Percentiles rank a stretch among this genome's conserved stretches.
Evolutionary conservation across 2,888 invertebrate genomes (phyloP).

Genomic region (Calliphora vomitoria): DNA sequence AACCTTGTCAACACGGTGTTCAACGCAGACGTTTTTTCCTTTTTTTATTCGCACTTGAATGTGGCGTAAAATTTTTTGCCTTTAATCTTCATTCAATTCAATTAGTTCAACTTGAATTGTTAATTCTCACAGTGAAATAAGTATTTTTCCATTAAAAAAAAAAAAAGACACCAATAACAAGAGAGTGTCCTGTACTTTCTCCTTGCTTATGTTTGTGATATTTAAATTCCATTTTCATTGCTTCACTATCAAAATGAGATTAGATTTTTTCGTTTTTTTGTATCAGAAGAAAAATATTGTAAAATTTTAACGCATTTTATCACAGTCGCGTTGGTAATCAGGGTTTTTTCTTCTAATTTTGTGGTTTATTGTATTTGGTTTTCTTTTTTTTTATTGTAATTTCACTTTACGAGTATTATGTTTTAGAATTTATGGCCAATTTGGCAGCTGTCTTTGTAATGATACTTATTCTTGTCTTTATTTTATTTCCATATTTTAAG

Average conservation of each 20-base stretch:
- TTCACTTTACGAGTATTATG: slow-evolving; percentile 76
- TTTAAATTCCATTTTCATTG: slow-evolving; percentile 37
- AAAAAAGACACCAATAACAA: not conserved
- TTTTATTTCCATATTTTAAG: slow-evolving; percentile 33
- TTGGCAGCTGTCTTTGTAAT: slow-evolving; percentile 69
- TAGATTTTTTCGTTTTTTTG: slow-evolving; percentile 16
- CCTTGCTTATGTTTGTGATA: not conserved
- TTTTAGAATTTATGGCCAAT: slow-evolving; percentile 80
- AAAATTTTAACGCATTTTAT: slow-evolving; percentile 49
- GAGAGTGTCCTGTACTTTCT: slow-evolving; percentile 6
- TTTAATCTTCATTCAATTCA: slow-evolving; percentile 84
- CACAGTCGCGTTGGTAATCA: slow-evolving; percentile 33
- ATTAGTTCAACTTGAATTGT: slow-evolving; percentile 83
- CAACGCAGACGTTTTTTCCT: slow-evolving; percentile 64
- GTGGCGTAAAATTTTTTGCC: slow-evolving; percentile 79
- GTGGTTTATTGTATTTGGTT: slow-evolving; percentile 45
- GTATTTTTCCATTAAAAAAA: slow-evolving; percentile 20
- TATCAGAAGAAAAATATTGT: not conserved
- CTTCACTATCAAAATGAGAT: slow-evolving; percentile 46
- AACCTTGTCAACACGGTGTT: slow-evolving; percentile 64
- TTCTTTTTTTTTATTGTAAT: slow-evolving; percentile 27
- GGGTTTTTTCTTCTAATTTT: slow-evolving; percentile 43
- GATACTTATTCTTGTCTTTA: slow-evolving; percentile 1
- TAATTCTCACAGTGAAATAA: slow-evolving; percentile 76
- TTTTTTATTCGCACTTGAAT: not conserved